A percentile compares a stretch with the other conserved stretches of the same genome.
Evolutionary conservation across 2,888 invertebrate genomes (phyloP).

Genomic region (Acutogordius australiensis): DNA sequence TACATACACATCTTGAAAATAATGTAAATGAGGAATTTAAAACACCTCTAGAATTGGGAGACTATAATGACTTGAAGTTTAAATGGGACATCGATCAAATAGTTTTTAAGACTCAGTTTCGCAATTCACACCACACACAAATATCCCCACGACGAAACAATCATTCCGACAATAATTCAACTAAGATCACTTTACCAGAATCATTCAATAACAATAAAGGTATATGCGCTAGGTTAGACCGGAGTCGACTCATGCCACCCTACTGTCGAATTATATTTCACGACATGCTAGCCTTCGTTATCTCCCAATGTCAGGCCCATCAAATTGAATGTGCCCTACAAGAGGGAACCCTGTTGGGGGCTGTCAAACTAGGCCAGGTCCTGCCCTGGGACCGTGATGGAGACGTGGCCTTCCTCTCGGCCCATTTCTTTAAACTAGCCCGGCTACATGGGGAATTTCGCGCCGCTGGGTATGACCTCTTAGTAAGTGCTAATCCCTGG

Average conservation of each 20-base stretch:
- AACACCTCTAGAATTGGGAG: conserved; percentile 11
- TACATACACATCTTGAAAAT: too few relatives aligned
- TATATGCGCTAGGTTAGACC: not conserved
- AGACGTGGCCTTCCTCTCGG: conserved; percentile 18
- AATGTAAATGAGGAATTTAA: too few relatives aligned
- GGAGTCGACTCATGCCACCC: not conserved
- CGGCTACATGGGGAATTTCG: conserved; percentile 14
- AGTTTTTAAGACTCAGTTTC: too few relatives aligned
- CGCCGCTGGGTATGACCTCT: conserved; percentile 14
- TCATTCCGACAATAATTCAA: too few relatives aligned
- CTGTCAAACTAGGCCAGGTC: conserved; percentile 21
- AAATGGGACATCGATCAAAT: not conserved
- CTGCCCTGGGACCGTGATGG: conserved; percentile 23
- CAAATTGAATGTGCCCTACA: conserved; percentile 19
- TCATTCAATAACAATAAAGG: not conserved
- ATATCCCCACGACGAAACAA: too few relatives aligned
- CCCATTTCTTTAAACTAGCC: conserved; percentile 17
- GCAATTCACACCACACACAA: too few relatives aligned
- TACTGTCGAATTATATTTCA: conserved; percentile 14
- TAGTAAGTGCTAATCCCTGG: conserved; percentile 13
- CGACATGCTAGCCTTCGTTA: conserved; percentile 15
- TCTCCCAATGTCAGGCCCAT: conserved; percentile 16
- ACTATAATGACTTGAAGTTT: not conserved
- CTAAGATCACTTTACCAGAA: not conserved
- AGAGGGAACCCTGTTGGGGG: conserved; percentile 21